Evolutionary conservation across 2,888 invertebrate genomes (phyloP).

Genomic region (Darwinula stevensoni): DNA sequence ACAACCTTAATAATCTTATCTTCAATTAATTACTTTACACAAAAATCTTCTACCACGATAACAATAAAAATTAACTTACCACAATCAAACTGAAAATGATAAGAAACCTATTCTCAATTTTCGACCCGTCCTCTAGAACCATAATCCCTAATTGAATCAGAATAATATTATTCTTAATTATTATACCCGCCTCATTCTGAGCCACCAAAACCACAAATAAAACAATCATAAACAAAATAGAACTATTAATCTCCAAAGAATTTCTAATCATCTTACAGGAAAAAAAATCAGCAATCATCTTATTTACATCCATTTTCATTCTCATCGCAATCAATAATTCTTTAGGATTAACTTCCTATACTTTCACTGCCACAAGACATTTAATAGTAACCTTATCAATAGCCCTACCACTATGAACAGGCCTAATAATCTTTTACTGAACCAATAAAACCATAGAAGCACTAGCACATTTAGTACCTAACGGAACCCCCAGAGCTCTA

Average conservation of each 20-base stretch:
- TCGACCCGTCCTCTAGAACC: slow-evolving; percentile 23
- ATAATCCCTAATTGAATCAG: slow-evolving; percentile 26
- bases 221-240: slow-evolving; percentile 2
- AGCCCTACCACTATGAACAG: slow-evolving; percentile 30
- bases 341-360: slow-evolving; percentile 34
- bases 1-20: slow-evolving; percentile 2
- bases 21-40: slow-evolving; percentile 18
- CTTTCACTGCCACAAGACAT: slow-evolving; percentile 36
- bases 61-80: slow-evolving; percentile 12
- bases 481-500: slow-evolving; percentile 28
- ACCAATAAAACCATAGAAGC: slow-evolving; percentile 28
- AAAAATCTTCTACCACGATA: slow-evolving; percentile 13
- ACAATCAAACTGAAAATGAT: slow-evolving; percentile 26
- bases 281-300: slow-evolving; percentile 14
- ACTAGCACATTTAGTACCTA: slow-evolving; percentile 34
- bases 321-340: slow-evolving; percentile 26
- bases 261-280: slow-evolving; percentile 2
- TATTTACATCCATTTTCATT: slow-evolving; percentile 25
- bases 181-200: slow-evolving; percentile 14
- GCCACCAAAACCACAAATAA: slow-evolving; percentile 2
- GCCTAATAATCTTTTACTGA: slow-evolving; percentile 32
- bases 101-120: slow-evolving; percentile 33
- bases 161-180: slow-evolving; percentile 21
- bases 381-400: slow-evolving; percentile 26
- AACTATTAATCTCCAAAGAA: slow-evolving; percentile 2